A percentile compares a stretch with the other conserved stretches of the same genome.
These are phyloP conservation scores for Babylonia areolata DNA, from an alignment of 1,140 invertebrate genomes.

Conservation along the genomic window DNA sequence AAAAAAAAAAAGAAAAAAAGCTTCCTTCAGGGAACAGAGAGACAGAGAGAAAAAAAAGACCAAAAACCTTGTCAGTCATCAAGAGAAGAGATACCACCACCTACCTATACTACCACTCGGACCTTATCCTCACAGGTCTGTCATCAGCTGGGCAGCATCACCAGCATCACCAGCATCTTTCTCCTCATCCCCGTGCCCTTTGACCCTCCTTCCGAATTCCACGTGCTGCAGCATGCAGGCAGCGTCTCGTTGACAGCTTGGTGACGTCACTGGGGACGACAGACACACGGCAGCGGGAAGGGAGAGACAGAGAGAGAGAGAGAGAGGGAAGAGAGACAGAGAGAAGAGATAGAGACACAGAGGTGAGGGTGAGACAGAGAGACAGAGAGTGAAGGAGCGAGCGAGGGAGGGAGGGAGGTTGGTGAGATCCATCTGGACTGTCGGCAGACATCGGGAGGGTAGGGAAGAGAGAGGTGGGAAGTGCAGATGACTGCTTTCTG, in stretches of 20 bases:
- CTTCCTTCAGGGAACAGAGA: too few species aligned
- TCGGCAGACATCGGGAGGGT: neutral
- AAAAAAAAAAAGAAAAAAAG: neutral
- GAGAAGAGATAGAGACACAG: neutral
- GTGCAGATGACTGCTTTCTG: neutral
- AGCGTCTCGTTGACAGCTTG: slow-evolving; percentile 18
- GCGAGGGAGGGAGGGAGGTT: too few species aligned
- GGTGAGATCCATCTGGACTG: neutral
- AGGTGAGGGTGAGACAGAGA: neutral
- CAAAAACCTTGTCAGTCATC: neutral
- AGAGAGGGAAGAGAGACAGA: neutral
- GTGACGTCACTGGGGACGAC: slow-evolving; percentile 25
- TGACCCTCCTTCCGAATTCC: neutral
- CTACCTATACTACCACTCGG: neutral
- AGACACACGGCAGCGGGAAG: neutral
- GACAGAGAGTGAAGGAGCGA: neutral
- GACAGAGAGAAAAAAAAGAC: too few species aligned
- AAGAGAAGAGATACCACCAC: neutral
- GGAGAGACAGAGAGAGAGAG: neutral
- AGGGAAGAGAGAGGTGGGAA: neutral
- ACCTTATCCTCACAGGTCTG: neutral
- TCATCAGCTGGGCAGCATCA: neutral
- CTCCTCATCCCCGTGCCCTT: too few species aligned
- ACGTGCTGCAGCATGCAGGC: neutral
- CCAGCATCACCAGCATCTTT: neutral